Conservation (phyloP, 2,797 vertebrate genomes). For the Tragelaphus oryx region DNA sequence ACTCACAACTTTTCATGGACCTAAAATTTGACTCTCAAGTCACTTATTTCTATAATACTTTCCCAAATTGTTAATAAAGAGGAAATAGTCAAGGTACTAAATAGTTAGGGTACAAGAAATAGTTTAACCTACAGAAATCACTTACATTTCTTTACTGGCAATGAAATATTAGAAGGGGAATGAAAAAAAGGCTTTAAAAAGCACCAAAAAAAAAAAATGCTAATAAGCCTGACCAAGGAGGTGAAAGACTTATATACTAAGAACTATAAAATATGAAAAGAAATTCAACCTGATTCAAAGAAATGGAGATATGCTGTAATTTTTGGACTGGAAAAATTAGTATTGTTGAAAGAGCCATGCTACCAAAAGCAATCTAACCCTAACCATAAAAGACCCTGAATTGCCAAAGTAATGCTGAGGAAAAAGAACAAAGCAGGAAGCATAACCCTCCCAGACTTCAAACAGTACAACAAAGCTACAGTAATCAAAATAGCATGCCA, state of each 20-base stretch:
- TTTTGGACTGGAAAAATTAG: not conserved
- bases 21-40: conserved; percentile 8
- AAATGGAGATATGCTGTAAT: not conserved
- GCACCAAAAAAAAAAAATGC: not conserved
- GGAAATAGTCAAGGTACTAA: not conserved
- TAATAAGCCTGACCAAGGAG: not conserved
- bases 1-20: conserved; percentile 18
- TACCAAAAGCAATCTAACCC: not conserved
- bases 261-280: not conserved
- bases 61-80: not conserved
- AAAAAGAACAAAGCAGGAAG: not conserved
- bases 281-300: not conserved
- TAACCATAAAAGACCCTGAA: not conserved
- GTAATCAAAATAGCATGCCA: not conserved
- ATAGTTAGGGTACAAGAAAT: not conserved
- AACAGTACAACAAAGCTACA: not conserved
- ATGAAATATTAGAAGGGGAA: not conserved
- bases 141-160: not conserved
- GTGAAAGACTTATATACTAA: not conserved
- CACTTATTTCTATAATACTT: not conserved
- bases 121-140: not conserved
- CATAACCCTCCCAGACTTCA: not conserved
- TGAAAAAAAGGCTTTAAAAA: not conserved
- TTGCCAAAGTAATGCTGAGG: not conserved
- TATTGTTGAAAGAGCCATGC: not conserved